Base-by-base conservation (phyloP, 2,888 invertebrate genomes). In the Noctua janthe region DNA sequence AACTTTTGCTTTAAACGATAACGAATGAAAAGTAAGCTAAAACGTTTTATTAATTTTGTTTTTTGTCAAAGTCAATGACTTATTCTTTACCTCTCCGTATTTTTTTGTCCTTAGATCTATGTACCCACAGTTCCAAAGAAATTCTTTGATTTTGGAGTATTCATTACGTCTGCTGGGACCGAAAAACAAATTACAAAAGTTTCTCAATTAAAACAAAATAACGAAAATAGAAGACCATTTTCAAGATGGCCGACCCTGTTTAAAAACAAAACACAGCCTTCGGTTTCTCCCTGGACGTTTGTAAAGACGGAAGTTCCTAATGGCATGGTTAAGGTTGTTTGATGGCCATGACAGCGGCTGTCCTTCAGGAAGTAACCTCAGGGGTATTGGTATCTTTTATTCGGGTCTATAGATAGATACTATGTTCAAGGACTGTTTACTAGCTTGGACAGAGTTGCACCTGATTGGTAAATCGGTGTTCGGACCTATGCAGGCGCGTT, bases 341-440 rank as follows among this genome's bases (percentile, higher is more conserved):
- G 20, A 56, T 39, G 77, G 70, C 85, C 85, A 43, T 87, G 88
- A 73, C 69, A 80, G 59, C 54, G 29, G 15, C n/a, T 70, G 85
- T 81, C 85, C 85, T 84, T 85, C 77, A 71, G 69, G 66, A 56
- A 71, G 17, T 13, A 29, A 15, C 29, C 72, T 70, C 71, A 67
- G 29, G 67, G 69, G 74, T 59, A 79, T 78, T 75, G 49, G 47
- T 70, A 69, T n/a, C 62, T 66, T 59, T 70, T 66, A 10, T 47
- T 47, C 35, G 29, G 23, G n/a, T 66, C n/a, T 56, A 66, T 35
- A 62, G 10, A 39, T 35, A n/a, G 15, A 23, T 15, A 15, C 0
- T n/a, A 13, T 35, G 7, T 39, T 67, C 20, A 76, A 80, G 43
- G 56, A 56, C 49, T 76, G 56, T 83, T 80, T 51, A 56, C 56